phyloP scores from a whole-genome alignment of 2,113 vertebrate species.

The Scomber scombrus region DNA sequence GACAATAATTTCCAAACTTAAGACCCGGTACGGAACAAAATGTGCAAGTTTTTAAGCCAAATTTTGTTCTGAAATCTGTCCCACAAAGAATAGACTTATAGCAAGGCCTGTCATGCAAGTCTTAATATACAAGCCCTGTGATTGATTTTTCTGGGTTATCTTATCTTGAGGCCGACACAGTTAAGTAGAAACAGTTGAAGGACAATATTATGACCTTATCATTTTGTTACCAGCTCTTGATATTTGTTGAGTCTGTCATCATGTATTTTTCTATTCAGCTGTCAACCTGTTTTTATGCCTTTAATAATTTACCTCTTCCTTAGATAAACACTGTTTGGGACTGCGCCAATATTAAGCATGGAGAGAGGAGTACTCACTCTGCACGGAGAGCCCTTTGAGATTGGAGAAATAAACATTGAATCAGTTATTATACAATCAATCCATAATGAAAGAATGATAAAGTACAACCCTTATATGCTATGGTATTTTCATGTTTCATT shows the following conservation, averaged over 20 bases:
- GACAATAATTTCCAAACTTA: conserved; percentile 40
- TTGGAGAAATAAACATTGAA: conserved; percentile 44
- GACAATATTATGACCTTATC: conserved; percentile 59
- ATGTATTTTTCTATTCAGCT: conserved; percentile 52
- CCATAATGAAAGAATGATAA: conserved; percentile 50
- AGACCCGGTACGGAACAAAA: conserved; percentile 51
- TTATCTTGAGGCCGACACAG: conserved; percentile 31
- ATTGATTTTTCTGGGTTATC: conserved; percentile 57
- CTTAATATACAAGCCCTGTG: conserved; percentile 42
- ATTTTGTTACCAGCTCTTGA: conserved; percentile 63
- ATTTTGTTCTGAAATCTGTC: conserved; percentile 37
- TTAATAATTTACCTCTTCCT: conserved; percentile 55
- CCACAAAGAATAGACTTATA: conserved; percentile 35
- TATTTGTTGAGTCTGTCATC: conserved; percentile 49
- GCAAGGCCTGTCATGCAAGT: conserved; percentile 30
- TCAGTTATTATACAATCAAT: conserved; percentile 38
- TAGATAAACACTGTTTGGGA: conserved; percentile 46
- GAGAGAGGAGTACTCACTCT: conserved; percentile 28
- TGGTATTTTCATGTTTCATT: conserved; percentile 30
- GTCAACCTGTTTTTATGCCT: conserved; percentile 66
- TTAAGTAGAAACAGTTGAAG: conserved; percentile 72
- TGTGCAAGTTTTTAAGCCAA: conserved; percentile 40
- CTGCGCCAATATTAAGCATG: conserved; percentile 31
- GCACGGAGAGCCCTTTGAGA: conserved; percentile 6
- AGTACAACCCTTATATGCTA: conserved; percentile 39